Evolutionary conservation across 2,888 invertebrate genomes (phyloP), one percentile per base, ranked within the genome.

Genomic region (Epsilonema sp.): DNA sequence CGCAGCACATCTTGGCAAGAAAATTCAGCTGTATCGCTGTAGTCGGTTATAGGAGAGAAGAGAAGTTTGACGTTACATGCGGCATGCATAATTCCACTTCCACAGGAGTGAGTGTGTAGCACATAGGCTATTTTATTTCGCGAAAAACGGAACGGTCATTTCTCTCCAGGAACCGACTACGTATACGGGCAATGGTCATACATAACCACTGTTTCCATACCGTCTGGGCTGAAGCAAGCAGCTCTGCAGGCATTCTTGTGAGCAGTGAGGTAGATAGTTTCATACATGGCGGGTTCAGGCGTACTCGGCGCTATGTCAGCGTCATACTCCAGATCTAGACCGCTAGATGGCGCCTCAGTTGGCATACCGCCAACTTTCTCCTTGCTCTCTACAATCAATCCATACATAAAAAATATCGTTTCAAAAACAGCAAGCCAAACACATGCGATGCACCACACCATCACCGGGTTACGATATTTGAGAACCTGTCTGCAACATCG

Each of bases 211-310:
- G 39, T n/a, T n/a, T n/a, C n/a, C 45, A 38, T 53, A 67, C 72
- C 94, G 68, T 90, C 90, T 8, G 77, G 73, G 52, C 89, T 90
- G 66, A 97, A 99, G 2, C 89, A 87, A 4, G 90, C 94, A 0
- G 92, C 82, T 46, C 94, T 73, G 54, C 94, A 97, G 47, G 73
- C 67, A 3, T 84, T 87, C 70, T 94, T 94, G 68, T 97, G 94
- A 2, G 90, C 86, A 2, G 97, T 97, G 31, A 97, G 89, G 63
- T 94, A 99, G 0, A 92, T 92, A 0, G 97, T 97, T 70, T 97
- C 94, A 64, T 99, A 97, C 11, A 86, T 77, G 0, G 89, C 86
- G 1, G 92, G 92, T 65, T 97, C 94, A 0, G 94, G 90, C 0
- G 94, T 89, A 19, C 54, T 52, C 11, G 63, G 58, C 19, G 52